These are phyloP conservation scores for Amazona guildingii DNA, from an alignment of 2,113 vertebrate genomes.

Conservation along the genomic window DNA sequence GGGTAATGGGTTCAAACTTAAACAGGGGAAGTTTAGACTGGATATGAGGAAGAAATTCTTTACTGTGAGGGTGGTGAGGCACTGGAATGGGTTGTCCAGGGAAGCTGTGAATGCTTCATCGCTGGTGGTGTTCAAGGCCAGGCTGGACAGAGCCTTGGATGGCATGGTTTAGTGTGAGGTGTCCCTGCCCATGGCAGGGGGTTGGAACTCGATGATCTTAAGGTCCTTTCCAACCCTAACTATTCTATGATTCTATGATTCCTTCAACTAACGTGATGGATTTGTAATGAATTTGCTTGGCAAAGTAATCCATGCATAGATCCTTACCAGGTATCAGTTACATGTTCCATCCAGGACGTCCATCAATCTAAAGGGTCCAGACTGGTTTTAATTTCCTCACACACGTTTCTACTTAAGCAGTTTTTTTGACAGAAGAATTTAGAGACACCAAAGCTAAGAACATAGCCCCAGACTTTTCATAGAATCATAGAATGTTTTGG, in stretches of 20 bases:
- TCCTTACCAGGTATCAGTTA: slow-evolving; percentile 36
- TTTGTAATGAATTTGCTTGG: slow-evolving; percentile 48
- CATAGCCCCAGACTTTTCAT: neutral
- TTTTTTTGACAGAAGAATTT: neutral
- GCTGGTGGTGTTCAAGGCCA: no score
- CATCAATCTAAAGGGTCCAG: neutral
- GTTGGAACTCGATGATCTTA: no score
- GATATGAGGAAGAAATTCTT: no score
- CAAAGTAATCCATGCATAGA: slow-evolving; percentile 35
- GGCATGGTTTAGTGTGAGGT: no score
- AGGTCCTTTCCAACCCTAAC: no score
- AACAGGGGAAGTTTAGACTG: no score
- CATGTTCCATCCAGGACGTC: neutral
- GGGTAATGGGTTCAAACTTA: no score
- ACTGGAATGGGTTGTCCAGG: no score
- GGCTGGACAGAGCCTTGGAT: no score
- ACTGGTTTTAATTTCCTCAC: neutral
- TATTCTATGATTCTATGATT: neutral
- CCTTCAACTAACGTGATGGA: slow-evolving; percentile 28
- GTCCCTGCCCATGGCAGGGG: no score
- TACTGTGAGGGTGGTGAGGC: no score
- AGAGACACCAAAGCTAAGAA: neutral
- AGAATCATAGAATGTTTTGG: neutral
- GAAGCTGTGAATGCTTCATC: no score
- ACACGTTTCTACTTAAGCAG: neutral